phyloP scores from a whole-genome alignment of 2,888 invertebrate species.

The Idaea biselata region DNA sequence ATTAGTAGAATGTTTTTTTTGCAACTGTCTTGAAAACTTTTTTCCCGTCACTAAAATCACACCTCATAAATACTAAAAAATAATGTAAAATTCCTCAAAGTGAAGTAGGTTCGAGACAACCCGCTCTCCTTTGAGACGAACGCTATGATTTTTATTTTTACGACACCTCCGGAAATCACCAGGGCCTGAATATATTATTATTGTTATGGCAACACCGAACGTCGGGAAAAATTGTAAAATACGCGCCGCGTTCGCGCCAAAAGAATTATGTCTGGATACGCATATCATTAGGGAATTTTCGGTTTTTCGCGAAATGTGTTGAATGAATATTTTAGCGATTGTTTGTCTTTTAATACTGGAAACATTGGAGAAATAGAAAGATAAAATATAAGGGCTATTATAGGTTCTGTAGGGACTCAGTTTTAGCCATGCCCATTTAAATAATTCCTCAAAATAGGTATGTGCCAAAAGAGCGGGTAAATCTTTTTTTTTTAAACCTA shows the following conservation, averaged over 20 bases:
- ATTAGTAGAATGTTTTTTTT: no score
- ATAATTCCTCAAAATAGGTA: no score
- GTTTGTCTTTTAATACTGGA: neutral
- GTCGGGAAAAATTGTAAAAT: constrained; percentile 71
- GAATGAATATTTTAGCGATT: constrained; percentile 58
- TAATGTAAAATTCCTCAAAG: neutral
- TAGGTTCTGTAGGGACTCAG: no score
- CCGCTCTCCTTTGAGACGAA: constrained; percentile 52
- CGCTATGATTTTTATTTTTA: constrained; percentile 72
- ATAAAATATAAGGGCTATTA: neutral
- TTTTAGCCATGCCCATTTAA: no score
- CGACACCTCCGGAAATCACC: constrained; percentile 73
- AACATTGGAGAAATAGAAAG: neutral
- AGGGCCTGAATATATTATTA: constrained; percentile 76
- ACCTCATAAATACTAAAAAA: neutral
- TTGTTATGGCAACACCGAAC: constrained; percentile 73
- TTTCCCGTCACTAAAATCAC: neutral
- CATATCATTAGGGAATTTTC: constrained; percentile 67
- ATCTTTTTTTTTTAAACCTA: no score
- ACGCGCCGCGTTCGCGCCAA: constrained; percentile 51
- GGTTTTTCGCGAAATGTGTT: constrained; percentile 46
- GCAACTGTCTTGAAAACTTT: neutral
- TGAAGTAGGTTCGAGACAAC: constrained; percentile 31
- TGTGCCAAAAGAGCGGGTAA: no score
- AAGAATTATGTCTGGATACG: constrained; percentile 58